phyloP scores from a whole-genome alignment of 2,113 vertebrate genomes.

The Dipodomys spectabilis region DNA sequence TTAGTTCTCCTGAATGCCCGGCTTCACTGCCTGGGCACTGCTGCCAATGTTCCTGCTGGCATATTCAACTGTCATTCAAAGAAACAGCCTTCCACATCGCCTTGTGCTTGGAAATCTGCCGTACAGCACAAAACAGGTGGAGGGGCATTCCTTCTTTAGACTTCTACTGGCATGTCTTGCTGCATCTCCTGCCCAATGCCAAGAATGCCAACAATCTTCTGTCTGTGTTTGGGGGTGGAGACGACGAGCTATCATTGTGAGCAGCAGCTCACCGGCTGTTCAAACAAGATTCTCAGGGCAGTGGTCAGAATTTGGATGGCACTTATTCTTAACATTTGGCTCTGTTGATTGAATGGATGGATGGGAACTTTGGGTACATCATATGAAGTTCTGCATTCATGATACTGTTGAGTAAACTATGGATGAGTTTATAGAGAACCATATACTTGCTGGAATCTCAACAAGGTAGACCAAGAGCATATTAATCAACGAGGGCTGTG shows the following conservation, averaged over 20 bases:
- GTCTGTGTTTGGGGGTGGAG: conserved; percentile 70
- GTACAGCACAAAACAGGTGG: conserved; percentile 69
- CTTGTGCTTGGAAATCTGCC: conserved; percentile 56
- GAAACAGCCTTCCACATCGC: conserved; percentile 10
- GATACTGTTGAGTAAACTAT: not conserved
- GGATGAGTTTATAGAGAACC: not conserved
- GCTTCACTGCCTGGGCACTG: conserved; percentile 41
- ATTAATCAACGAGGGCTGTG: not conserved
- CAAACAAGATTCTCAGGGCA: conserved; percentile 71
- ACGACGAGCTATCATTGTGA: conserved; percentile 64
- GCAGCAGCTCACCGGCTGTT: conserved; percentile 49
- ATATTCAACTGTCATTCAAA: conserved; percentile 66
- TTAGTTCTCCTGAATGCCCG: conserved; percentile 70
- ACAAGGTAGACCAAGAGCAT: not conserved
- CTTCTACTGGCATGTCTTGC: conserved; percentile 37
- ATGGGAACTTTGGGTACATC: conserved; percentile 29
- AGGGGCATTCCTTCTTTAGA: conserved; percentile 49
- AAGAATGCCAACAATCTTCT: conserved; percentile 78
- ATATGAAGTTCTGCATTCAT: not conserved
- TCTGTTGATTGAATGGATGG: conserved; percentile 14
- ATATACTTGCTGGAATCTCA: conserved; percentile 1
- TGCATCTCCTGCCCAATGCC: conserved; percentile 19
- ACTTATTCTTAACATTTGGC: not conserved
- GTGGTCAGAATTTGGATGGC: conserved; percentile 55
- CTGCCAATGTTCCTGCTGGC: conserved; percentile 59